Base-by-base conservation (phyloP, 2,888 invertebrate species). In the Cyclophora albipunctata region DNA sequence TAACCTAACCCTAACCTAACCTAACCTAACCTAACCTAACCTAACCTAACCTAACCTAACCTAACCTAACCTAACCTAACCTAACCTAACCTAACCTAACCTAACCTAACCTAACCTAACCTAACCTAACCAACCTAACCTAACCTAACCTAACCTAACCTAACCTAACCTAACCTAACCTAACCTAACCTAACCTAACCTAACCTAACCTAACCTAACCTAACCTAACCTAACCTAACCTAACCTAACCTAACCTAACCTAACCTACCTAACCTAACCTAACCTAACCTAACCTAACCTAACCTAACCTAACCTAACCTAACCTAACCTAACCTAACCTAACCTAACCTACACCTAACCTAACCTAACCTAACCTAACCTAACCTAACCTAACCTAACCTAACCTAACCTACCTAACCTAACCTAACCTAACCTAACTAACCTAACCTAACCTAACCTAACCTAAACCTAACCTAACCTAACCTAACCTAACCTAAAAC, bases 41-140 rank as follows among this genome's bases (percentile, higher is more conserved):
- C 53, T 54, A 54, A 51, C 55, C 52, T 52, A 55, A 52, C n/a
- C 55, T 55, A 55, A 52, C 55, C 55, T 54, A 54, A 54, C 54
- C 54, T 54, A 54, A 54, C 54, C 54, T 54, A 54, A 54, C 54
- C 51, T 51, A 54, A 54, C 54, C 54, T 51, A 54, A 54, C 54
- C 54, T 54, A 54, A 54, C 54, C 54, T 54, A 54, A 54, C 54
- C 55, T 55, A 55, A 55, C 55, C 55, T 55, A 55, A 55, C 55
- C 55, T 52, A 55, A 55, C 55, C 55, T 55, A 55, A 55, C 55
- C 55, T 55, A 55, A 54, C 51, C 54, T 54, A 54, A 51, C 54
- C 51, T 51, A 54, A 51, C 55, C 55, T 55, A 55, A n/a, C n/a
- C n/a, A n/a, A 55, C 52, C 52, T 50, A 50, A 55, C 52, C 53